Evolutionary conservation across 2,888 invertebrate species (phyloP), one percentile per base, ranked within the genome.

Genomic region (Vanessa cardui): DNA sequence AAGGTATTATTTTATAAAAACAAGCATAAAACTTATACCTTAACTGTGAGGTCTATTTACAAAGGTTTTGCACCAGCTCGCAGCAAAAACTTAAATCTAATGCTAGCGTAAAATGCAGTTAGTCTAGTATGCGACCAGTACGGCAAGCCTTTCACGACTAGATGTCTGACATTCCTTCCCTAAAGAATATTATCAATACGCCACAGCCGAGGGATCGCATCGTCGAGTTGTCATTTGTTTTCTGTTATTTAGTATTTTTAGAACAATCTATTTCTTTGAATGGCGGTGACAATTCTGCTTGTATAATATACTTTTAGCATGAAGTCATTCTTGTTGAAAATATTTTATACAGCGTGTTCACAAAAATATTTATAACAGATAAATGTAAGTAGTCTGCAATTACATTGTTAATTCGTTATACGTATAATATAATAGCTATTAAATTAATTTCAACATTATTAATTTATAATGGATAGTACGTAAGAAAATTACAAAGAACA

Each of bases 281-380:
- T 78, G 77, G 70, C 73, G 73, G 71, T 71, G 63, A 70, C 69
- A 60, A 62, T 58, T 62, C 68, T 66, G 64, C 66, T 71, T 74
- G 75, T 69, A 74, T 75, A 73, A 74, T 87, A 85, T 87, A 84
- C 84, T 85, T 87, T 86, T 83, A 84, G 82, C 84, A 82, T 87
- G 88, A 88, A 86, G 79, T 86, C 86, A 88, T 80, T 82, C 73
- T 82, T 83, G 82, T 82, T 81, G 80, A 79, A 86, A 83, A 84
- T 86, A 84, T 77, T 70, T 68, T 18, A 73, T 81, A 84, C 85
- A 87, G 85, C 77, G 60, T 82, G 87, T 68, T 83, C 39, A 39
- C 12, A 49, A 54, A 31, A 31, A 54, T 16, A 16, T 2, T 6
- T 16, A 39, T 18, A 18, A 39, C 18, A 39, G 1, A 56, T 18